These are phyloP conservation scores for Rhinogobius similis DNA, from an alignment of 2,113 vertebrate species.

Conservation along the genomic window DNA sequence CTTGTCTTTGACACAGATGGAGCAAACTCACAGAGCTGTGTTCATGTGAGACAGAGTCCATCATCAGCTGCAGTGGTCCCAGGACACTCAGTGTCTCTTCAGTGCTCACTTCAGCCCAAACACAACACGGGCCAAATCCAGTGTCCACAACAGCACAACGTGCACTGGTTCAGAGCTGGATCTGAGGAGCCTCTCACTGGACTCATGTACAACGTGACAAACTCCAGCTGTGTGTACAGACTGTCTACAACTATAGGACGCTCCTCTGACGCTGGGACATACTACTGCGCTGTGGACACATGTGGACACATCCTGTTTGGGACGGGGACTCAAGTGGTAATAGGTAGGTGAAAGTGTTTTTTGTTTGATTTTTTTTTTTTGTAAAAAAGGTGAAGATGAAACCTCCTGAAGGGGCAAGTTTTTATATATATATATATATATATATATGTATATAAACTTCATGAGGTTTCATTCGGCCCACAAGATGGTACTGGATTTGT, in stretches of 20 bases:
- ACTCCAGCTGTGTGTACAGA: constrained; percentile 17
- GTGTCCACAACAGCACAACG: neutral
- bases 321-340: constrained; percentile 38
- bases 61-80: neutral
- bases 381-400: no score
- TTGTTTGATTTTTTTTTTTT: no score
- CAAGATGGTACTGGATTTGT: no score
- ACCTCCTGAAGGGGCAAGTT: no score
- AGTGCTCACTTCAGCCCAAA: neutral
- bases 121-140: neutral
- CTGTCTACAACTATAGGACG: constrained; percentile 38
- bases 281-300: constrained; percentile 54
- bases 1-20: neutral
- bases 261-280: constrained; percentile 47
- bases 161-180: neutral
- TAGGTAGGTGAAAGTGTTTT: constrained; percentile 29
- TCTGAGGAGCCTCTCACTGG: no score
- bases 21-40: neutral
- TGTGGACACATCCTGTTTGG: constrained; percentile 59
- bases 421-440: no score
- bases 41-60: constrained; percentile 3
- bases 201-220: no score
- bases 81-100: neutral
- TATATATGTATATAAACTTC: no score
- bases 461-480: no score